These are phyloP conservation scores for Lomographa bimaculata DNA, from an alignment of 2,888 invertebrate genomes.

Conservation along the genomic window DNA sequence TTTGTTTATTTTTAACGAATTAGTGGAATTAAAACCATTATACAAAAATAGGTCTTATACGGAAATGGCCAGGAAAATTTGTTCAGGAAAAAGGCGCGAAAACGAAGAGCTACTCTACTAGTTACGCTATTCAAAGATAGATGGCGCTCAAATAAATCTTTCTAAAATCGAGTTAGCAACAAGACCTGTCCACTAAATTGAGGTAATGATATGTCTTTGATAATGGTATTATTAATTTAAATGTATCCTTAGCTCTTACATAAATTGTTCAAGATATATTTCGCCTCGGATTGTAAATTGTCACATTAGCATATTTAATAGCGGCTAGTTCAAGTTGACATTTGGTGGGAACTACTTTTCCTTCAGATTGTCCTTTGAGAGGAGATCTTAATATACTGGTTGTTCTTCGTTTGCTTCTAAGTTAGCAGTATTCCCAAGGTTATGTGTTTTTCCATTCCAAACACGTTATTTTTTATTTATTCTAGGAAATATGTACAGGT, in stretches of 20 bases:
- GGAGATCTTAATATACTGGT: conserved; percentile 36
- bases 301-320: conserved; percentile 56
- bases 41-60: too few relatives aligned
- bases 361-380: conserved; percentile 15
- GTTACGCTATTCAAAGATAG: conserved; percentile 16
- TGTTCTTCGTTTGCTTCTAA: conserved; percentile 19
- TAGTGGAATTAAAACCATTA: too few relatives aligned
- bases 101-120: too few relatives aligned
- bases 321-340: conserved; percentile 46
- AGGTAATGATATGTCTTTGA: too few relatives aligned
- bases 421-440: conserved; percentile 33
- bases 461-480: conserved; percentile 30
- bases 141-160: conserved; percentile 18
- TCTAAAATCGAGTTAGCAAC: conserved; percentile 4
- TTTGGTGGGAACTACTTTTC: conserved; percentile 30
- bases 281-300: conserved; percentile 42
- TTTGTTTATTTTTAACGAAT: conserved; percentile 1
- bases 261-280: conserved; percentile 25
- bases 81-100: background rate
- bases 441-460: conserved; percentile 37
- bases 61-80: too few relatives aligned
- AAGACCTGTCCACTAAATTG: background rate
- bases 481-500: conserved; percentile 25
- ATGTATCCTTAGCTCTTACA: conserved; percentile 11
- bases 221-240: conserved; percentile 7